A percentile compares a stretch with the other conserved stretches of the same genome.
phyloP scores from a whole-genome alignment of 2,888 invertebrate species.

The Diplolepis rosae region DNA sequence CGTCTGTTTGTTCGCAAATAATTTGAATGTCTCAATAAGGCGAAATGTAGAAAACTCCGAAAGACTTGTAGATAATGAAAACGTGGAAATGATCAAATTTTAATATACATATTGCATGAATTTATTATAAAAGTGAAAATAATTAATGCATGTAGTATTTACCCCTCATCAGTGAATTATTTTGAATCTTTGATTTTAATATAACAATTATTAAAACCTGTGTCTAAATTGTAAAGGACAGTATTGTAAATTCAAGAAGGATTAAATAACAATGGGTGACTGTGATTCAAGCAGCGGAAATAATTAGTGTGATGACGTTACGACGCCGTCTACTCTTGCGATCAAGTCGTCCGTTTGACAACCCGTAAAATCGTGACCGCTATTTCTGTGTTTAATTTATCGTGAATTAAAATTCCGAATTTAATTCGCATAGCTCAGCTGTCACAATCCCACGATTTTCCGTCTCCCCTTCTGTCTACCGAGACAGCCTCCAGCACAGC shows the following conservation, averaged over 20 bases:
- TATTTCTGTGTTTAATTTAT: background rate
- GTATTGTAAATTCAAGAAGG: background rate
- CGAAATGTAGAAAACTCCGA: too few species aligned
- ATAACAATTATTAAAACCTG: background rate
- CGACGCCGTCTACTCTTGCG: background rate
- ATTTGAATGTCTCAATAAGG: too few species aligned
- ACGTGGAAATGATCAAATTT: too few species aligned
- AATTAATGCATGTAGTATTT: too few species aligned
- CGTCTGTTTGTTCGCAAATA: too few species aligned
- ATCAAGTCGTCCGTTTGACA: background rate
- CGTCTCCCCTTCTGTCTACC: background rate
- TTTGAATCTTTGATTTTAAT: too few species aligned
- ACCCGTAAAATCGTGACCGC: background rate
- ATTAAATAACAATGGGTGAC: background rate
- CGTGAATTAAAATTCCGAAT: background rate
- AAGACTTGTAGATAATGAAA: too few species aligned
- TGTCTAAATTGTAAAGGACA: background rate
- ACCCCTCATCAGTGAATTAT: too few species aligned
- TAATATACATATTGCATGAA: too few species aligned
- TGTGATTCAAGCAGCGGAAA: conserved; percentile 11
- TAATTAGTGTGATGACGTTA: background rate
- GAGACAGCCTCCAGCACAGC: background rate
- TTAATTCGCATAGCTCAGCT: background rate
- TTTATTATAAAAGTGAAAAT: too few species aligned
- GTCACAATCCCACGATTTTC: background rate